These are phyloP conservation scores for Agrilus planipennis DNA, from an alignment of 1,140 invertebrate species.

Conservation along the genomic window DNA sequence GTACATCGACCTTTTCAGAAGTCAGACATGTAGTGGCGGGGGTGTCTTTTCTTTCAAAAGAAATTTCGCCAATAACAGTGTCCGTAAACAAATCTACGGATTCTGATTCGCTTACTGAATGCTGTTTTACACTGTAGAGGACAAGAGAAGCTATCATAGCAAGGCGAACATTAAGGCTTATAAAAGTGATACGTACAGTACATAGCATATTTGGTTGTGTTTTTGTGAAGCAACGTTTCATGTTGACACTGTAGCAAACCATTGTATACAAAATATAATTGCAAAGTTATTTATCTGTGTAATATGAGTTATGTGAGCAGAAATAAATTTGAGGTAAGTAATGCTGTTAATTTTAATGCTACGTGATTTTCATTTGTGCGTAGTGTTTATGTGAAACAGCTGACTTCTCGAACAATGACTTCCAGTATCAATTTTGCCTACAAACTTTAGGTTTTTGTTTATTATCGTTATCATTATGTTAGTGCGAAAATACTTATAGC, in stretches of 20 bases:
- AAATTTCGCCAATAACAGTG: conserved; percentile 12
- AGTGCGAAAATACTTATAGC: too few relatives aligned
- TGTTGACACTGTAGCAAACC: too few relatives aligned
- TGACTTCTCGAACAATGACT: too few relatives aligned
- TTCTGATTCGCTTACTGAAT: conserved; percentile 13
- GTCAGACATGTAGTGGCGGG: conserved; percentile 7
- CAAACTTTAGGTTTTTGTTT: too few relatives aligned
- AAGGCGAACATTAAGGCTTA: too few relatives aligned
- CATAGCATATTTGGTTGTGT: background rate
- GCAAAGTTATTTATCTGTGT: conserved; percentile 5
- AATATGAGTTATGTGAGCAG: conserved; percentile 42
- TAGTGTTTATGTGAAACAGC: conserved; percentile 26
- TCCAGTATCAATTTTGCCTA: too few relatives aligned
- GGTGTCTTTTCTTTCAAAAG: conserved; percentile 21
- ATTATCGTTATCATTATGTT: too few relatives aligned
- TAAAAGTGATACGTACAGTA: conserved; percentile 1
- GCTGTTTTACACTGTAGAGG: conserved; percentile 11
- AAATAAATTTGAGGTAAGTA: conserved; percentile 43
- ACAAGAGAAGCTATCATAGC: too few relatives aligned
- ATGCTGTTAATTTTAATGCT: background rate
- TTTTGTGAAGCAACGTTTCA: background rate
- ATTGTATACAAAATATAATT: background rate
- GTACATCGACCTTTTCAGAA: conserved; percentile 12
- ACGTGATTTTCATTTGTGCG: background rate
- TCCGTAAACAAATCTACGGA: conserved; percentile 20